Conservation (phyloP, 2,888 invertebrate species). For the Lasioglossum oenotherae region DNA sequence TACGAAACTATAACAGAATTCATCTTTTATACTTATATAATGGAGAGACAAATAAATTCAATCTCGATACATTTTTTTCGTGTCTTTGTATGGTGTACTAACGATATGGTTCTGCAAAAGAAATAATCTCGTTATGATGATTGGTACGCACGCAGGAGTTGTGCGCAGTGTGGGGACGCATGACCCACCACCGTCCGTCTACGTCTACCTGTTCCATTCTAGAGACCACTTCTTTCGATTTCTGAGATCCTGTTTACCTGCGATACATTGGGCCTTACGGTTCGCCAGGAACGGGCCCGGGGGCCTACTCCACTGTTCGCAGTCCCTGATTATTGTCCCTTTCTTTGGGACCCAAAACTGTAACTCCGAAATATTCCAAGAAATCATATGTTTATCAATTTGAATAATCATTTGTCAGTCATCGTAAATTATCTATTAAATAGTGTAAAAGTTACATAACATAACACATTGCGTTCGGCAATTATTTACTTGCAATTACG, state of each 20-base stretch:
- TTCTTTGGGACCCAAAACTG: neutral
- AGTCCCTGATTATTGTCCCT: constrained; percentile 21
- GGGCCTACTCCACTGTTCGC: constrained; percentile 31
- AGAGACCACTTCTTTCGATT: constrained; percentile 68
- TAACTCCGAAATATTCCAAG: neutral
- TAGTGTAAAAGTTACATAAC: neutral
- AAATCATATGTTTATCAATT: neutral
- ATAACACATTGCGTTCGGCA: neutral
- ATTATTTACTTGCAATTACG: neutral
- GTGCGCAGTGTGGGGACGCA: constrained; percentile 22
- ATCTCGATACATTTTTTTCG: neutral
- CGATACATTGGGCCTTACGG: constrained; percentile 78
- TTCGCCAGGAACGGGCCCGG: constrained; percentile 54
- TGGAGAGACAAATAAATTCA: neutral
- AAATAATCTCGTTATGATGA: neutral
- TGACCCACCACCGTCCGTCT: constrained; percentile 21
- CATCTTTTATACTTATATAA: neutral
- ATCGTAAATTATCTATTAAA: neutral
- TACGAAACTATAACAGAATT: neutral
- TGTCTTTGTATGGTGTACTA: neutral
- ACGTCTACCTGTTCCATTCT: constrained; percentile 54
- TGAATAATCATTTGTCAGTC: neutral
- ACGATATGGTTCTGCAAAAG: neutral
- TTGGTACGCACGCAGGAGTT: neutral
- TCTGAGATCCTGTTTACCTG: constrained; percentile 76